Conservation (phyloP, 2,113 vertebrate species). For the Collichthys lucidus region DNA sequence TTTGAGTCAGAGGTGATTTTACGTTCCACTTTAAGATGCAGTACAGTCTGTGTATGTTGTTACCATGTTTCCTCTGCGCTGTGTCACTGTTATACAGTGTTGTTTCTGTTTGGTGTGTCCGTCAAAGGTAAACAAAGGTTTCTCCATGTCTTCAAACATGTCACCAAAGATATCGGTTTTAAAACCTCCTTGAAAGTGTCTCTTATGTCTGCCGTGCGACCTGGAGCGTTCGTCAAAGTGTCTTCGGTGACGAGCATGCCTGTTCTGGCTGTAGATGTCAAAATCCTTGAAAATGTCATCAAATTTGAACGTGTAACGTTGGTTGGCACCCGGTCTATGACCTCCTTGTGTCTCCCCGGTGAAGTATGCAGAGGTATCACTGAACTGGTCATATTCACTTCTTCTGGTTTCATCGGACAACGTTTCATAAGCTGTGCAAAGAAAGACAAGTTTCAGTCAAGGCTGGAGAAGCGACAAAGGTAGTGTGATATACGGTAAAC, state of each 20-base stretch:
- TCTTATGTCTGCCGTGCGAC: conserved; percentile 87
- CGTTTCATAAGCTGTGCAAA: conserved; percentile 91
- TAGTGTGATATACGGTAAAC: neutral
- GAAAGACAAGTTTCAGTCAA: conserved; percentile 11
- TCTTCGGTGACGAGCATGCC: conserved; percentile 87
- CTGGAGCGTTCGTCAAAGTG: conserved; percentile 93
- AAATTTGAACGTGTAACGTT: conserved; percentile 93
- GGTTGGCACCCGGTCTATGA: conserved; percentile 82
- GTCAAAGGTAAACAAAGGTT: conserved; percentile 93
- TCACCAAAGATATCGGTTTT: conserved; percentile 91
- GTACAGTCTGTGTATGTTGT: conserved; percentile 98
- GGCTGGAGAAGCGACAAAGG: neutral
- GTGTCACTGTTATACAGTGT: conserved; percentile 96
- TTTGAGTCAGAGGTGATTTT: neutral
- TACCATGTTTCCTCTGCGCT: conserved; percentile 97
- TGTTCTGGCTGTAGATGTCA: conserved; percentile 89
- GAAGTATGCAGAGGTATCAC: conserved; percentile 79
- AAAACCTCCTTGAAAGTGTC: conserved; percentile 91
- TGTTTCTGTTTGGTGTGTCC: conserved; percentile 88
- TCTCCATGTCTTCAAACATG: conserved; percentile 95
- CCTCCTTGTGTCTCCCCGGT: conserved; percentile 75
- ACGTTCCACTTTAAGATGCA: conserved; percentile 64
- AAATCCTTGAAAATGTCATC: conserved; percentile 96
- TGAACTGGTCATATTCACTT: conserved; percentile 90
- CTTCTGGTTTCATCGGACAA: conserved; percentile 92